These are phyloP conservation scores for Furnarius figulus DNA, from an alignment of 2,113 vertebrate species.

Conservation along the genomic window DNA sequence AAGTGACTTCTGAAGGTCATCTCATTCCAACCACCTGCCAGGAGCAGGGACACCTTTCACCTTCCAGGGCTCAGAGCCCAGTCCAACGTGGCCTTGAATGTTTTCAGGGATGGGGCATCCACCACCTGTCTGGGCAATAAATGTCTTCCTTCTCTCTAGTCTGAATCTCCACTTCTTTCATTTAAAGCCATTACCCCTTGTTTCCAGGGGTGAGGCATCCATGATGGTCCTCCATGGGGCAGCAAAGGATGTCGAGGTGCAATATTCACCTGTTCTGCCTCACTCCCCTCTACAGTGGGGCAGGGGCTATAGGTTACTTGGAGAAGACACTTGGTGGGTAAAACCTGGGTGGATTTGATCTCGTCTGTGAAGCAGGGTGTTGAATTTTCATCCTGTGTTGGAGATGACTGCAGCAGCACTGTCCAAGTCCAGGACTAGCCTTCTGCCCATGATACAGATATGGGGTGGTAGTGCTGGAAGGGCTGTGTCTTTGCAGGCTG, in stretches of 20 bases:
- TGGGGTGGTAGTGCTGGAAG: not conserved
- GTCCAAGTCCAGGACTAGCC: not conserved
- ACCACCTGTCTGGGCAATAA: not conserved
- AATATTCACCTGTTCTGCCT: not conserved
- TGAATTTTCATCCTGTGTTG: not conserved
- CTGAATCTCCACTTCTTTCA: not conserved
- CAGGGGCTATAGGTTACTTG: not conserved
- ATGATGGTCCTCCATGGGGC: fast-evolving
- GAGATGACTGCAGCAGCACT: fast-evolving
- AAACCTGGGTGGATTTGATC: not conserved
- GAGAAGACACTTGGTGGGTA: not conserved
- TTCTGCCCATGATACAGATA: not conserved
- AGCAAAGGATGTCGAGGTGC: not conserved
- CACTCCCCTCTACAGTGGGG: fast-evolving
- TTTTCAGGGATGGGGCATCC: not conserved
- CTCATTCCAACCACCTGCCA: fast-evolving
- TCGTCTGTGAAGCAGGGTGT: not conserved
- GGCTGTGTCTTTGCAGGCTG: not conserved
- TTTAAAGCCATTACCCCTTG: not conserved
- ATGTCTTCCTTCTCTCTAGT: not conserved
- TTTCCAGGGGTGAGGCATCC: not conserved
- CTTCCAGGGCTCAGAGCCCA: not conserved
- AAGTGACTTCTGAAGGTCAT: not conserved
- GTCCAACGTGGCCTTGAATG: fast-evolving
- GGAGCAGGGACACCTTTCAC: not conserved